phyloP scores from a whole-genome alignment of 2,888 invertebrate genomes.

The Dinocampus coccinellae region DNA sequence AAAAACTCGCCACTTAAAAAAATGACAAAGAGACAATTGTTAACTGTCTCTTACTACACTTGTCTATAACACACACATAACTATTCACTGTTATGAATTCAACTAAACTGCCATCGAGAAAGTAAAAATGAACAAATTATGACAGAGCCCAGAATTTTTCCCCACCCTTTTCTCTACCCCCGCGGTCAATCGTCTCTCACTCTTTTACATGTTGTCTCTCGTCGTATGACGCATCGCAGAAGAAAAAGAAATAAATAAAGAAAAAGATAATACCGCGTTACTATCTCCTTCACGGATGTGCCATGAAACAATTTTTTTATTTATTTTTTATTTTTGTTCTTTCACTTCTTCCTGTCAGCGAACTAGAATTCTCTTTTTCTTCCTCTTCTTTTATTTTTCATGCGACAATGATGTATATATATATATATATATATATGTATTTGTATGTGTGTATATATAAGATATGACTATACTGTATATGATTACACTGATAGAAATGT shows the following conservation, averaged over 20 bases:
- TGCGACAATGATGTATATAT: neutral
- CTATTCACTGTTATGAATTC: neutral
- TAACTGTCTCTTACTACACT: too few species aligned
- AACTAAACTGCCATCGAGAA: neutral
- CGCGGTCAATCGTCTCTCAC: too few species aligned
- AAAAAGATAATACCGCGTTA: constrained; percentile 48
- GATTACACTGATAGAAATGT: neutral
- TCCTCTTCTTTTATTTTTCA: neutral
- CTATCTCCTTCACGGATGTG: constrained; percentile 56
- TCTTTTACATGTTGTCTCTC: too few species aligned
- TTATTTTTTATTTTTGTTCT: constrained; percentile 16
- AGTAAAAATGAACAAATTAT: constrained; percentile 18
- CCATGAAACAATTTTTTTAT: constrained; percentile 4
- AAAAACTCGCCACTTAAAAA: neutral
- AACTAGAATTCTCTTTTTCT: neutral
- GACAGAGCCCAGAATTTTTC: neutral
- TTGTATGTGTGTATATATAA: too few species aligned
- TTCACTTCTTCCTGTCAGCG: constrained; percentile 23
- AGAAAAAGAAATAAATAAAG: neutral
- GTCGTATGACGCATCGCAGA: neutral
- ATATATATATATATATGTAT: neutral
- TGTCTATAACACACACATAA: too few species aligned
- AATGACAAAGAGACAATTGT: neutral
- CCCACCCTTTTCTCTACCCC: too few species aligned
- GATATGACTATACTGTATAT: neutral